Evolutionary conservation across 2,797 vertebrate genomes (phyloP).

Genomic region (Urophycis tenuis): DNA sequence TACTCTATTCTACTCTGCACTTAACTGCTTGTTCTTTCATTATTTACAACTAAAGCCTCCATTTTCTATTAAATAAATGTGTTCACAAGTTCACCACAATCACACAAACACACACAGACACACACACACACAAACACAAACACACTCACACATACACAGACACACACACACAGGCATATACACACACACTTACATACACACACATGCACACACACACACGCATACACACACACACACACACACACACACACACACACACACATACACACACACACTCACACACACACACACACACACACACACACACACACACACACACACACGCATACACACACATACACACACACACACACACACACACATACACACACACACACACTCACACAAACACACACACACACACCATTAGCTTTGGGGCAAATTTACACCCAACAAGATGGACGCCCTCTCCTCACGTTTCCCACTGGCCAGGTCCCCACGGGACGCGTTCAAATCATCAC

Average conservation of each 20-base stretch:
- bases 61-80: background rate
- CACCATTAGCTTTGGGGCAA: slow-evolving; percentile 38
- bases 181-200: no score
- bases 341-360: background rate
- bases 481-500: slow-evolving; percentile 36
- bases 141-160: no score
- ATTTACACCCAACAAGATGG: slow-evolving; percentile 38
- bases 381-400: slow-evolving; percentile 12
- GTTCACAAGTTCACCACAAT: background rate
- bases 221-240: no score
- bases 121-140: slow-evolving; percentile 4
- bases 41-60: background rate
- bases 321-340: background rate
- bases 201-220: no score
- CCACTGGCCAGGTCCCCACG: slow-evolving; percentile 34
- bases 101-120: background rate
- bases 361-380: slow-evolving; percentile 1
- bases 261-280: background rate
- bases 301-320: background rate
- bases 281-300: slow-evolving; percentile 19
- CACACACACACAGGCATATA: no score
- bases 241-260: no score
- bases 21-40: background rate
- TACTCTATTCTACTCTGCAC: background rate
- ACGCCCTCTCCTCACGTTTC: slow-evolving; percentile 41